Evolutionary conservation across 2,888 invertebrate species (phyloP), one percentile per base, ranked within the genome.

Genomic region (Aproaerema taeniolella): DNA sequence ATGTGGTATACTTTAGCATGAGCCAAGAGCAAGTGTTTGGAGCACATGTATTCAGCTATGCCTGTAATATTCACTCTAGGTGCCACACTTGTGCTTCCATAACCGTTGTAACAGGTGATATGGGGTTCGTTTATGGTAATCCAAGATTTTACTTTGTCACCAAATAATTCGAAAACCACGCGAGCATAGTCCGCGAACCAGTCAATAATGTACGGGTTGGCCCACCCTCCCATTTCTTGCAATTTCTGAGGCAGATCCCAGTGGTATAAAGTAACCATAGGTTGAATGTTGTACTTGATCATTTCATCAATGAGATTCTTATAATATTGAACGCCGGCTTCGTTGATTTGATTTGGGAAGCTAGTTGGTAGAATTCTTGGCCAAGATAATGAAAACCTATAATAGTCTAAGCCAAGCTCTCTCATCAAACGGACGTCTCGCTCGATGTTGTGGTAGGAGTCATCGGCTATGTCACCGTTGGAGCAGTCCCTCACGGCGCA

Each of bases 111-210:
- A 42, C 71, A 76, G 26, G 65, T 55, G 42, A 64, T 54, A 30
- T 52, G 61, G 0, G 88, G 88, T 49, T 89, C 89, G 55, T 89
- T 89, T 41, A 88, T 76, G 1, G 89, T 89, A n/a, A 88, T 77
- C 89, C 89, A 89, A 8, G 61, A 58, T 49, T 86, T 77, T 0
- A 76, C 86, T 41, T 78, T 61, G 49, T 82, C 81, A 2, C 86
- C 82, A 45, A 75, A 85, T 15, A 59, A 49, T 34, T 56, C 49
- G 46, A 68, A 88, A 2, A 64, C 58, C 8, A 74, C 48, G 14
- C 68, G 55, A 1, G 85, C 76, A 46, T 82, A 87, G 14, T 73
- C 68, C 16, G 55, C 60, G 48, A 78, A 87, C 65, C 82, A 79
- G 39, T 74, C 63, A 0, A 73, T 56, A 2, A 85, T 55, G 4